phyloP scores from a whole-genome alignment of 2,797 vertebrate genomes.

The Antennarius maculatus region DNA sequence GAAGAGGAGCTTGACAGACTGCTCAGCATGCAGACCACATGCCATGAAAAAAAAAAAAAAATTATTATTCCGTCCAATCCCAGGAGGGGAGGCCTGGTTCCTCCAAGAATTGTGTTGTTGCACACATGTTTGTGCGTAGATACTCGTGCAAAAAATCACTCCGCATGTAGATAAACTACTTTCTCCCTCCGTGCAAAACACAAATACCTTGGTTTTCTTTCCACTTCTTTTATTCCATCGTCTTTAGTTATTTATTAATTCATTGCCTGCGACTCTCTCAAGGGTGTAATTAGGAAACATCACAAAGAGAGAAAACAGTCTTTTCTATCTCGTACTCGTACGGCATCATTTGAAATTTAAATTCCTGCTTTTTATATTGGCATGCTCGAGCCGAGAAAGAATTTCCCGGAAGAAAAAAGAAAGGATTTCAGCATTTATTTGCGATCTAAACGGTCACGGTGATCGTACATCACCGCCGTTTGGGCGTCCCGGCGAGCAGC shows the following conservation, averaged over 20 bases:
- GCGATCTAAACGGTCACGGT: neutral
- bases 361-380: conserved; percentile 5
- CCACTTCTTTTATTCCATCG: too few relatives aligned
- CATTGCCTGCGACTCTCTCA: conserved; percentile 11
- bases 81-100: conserved; percentile 46
- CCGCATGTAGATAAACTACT: conserved; percentile 1
- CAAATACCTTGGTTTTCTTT: conserved; percentile 10
- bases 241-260: conserved; percentile 23
- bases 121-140: conserved; percentile 1
- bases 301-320: conserved; percentile 18
- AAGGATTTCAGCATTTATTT: too few relatives aligned
- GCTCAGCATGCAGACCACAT: conserved; percentile 67
- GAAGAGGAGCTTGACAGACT: conserved; percentile 55
- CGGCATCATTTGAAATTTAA: neutral
- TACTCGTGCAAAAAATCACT: conserved; percentile 22
- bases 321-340: conserved; percentile 2
- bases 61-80: conserved; percentile 23
- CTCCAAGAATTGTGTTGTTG: conserved; percentile 28
- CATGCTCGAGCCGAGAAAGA: neutral
- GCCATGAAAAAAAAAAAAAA: conserved; percentile 46
- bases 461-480: neutral
- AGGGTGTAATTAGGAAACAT: conserved; percentile 46
- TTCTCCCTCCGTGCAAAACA: neutral
- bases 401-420: too few relatives aligned
- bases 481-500: conserved; percentile 2